These are phyloP conservation scores for Andrena flavipes DNA, from an alignment of 2,888 invertebrate species.

Conservation along the genomic window DNA sequence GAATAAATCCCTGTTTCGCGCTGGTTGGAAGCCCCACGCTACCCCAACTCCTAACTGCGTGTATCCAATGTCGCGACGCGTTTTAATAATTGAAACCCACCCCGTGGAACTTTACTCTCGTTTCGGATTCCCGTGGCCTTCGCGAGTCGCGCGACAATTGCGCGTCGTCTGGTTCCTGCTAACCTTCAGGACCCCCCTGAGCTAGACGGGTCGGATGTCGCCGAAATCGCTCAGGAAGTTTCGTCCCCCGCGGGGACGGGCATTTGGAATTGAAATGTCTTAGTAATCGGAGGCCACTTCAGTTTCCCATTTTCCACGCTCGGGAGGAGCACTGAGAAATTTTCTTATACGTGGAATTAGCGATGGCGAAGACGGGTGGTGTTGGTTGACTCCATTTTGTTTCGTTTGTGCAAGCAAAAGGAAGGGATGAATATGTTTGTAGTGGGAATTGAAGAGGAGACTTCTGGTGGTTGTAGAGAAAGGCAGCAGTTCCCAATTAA, in stretches of 20 bases:
- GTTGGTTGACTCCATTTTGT: no score
- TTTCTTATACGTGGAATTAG: background rate
- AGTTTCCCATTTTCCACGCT: background rate
- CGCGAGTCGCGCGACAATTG: constrained; percentile 47
- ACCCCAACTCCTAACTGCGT: constrained; percentile 25
- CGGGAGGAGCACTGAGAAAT: background rate
- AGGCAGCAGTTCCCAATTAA: no score
- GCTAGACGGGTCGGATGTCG: constrained; percentile 47
- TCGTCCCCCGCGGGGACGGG: constrained; percentile 3
- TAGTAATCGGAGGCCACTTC: background rate
- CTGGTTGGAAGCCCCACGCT: constrained; percentile 9
- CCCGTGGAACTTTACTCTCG: constrained; percentile 52
- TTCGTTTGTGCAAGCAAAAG: no score
- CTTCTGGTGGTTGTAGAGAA: no score
- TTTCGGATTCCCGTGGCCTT: constrained; percentile 54
- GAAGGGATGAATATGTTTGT: no score
- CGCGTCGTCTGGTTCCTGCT: constrained; percentile 43
- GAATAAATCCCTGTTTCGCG: constrained; percentile 34
- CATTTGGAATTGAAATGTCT: constrained; percentile 50
- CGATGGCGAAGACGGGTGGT: background rate
- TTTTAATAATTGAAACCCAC: constrained; percentile 63
- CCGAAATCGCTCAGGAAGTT: constrained; percentile 40
- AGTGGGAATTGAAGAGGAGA: no score
- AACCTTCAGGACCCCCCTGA: constrained; percentile 8
- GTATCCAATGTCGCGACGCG: constrained; percentile 55